Percentiles rank a stretch among this genome's conserved stretches.
Evolutionary conservation across 2,797 vertebrate genomes (phyloP).

Genomic region (Luscinia luscinia): DNA sequence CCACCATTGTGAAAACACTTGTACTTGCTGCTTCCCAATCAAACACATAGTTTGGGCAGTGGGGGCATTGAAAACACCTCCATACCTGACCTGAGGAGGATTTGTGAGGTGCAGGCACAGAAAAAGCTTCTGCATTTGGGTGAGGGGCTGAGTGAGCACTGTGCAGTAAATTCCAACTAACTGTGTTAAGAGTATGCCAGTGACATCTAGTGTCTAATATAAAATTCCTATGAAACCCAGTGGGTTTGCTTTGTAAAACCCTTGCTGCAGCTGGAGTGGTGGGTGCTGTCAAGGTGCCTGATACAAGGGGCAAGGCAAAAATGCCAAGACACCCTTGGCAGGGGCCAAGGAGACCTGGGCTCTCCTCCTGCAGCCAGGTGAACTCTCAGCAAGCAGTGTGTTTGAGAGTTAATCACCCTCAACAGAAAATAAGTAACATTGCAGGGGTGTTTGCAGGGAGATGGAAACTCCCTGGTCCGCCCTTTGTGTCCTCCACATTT

Average conservation of each 20-base stretch:
- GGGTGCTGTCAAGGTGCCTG: not conserved
- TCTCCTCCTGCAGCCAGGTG: not conserved
- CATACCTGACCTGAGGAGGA: not conserved
- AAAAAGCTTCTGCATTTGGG: not conserved
- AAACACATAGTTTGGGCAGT: not conserved
- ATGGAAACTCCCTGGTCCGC: rapidly evolving
- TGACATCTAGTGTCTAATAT: conserved; percentile 74
- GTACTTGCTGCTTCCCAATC: not conserved
- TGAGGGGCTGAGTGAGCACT: not conserved
- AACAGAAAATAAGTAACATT: rapidly evolving
- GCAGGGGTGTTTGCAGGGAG: rapidly evolving
- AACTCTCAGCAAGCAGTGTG: not conserved
- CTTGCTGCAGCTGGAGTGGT: not conserved
- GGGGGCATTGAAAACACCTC: not conserved
- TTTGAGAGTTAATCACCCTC: not conserved
- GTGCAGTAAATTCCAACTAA: not conserved
- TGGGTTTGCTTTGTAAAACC: not conserved
- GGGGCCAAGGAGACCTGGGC: not conserved
- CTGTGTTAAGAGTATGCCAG: conserved; percentile 62
- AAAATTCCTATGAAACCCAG: not conserved
- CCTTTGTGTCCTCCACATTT: not conserved
- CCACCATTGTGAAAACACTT: rapidly evolving
- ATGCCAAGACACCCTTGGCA: not conserved
- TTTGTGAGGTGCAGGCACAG: not conserved
- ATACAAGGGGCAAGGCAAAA: not conserved